Evolutionary conservation across 2,113 vertebrate species (phyloP).

Genomic region (Odocoileus hemionus): DNA sequence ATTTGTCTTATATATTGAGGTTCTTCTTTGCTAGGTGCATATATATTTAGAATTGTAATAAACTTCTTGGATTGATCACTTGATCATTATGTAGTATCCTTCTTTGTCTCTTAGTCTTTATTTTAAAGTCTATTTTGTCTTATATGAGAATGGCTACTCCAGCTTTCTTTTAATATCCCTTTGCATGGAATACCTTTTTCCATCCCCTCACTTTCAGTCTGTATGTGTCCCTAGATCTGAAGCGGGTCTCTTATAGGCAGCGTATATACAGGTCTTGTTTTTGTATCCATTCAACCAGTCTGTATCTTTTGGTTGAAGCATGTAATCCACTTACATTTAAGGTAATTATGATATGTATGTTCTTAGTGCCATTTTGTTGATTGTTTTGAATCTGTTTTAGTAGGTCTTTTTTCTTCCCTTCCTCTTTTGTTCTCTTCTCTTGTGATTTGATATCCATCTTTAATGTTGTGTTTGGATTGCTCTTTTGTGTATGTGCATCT

Average conservation of each 20-base stretch:
- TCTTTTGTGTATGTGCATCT: background rate
- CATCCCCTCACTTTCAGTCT: background rate
- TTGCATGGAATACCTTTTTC: background rate
- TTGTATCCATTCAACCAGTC: background rate
- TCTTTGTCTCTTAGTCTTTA: background rate
- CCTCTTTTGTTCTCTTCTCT: background rate
- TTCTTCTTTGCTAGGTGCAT: background rate
- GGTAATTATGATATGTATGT: background rate
- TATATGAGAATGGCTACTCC: background rate
- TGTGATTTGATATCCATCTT: background rate
- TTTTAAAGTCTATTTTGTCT: background rate
- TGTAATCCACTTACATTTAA: background rate
- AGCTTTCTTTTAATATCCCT: background rate
- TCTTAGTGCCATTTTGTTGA: background rate
- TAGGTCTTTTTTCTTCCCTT: background rate
- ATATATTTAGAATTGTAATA: background rate
- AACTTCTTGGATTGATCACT: background rate
- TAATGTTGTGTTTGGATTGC: background rate
- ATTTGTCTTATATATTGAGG: background rate
- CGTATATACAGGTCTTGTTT: background rate
- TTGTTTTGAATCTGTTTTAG: background rate
- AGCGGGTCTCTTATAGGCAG: background rate
- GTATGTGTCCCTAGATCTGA: background rate
- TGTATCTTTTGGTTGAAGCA: background rate
- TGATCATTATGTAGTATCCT: background rate